phyloP scores from a whole-genome alignment of 2,797 vertebrate genomes.

The Catamblyrhynchus diadema region DNA sequence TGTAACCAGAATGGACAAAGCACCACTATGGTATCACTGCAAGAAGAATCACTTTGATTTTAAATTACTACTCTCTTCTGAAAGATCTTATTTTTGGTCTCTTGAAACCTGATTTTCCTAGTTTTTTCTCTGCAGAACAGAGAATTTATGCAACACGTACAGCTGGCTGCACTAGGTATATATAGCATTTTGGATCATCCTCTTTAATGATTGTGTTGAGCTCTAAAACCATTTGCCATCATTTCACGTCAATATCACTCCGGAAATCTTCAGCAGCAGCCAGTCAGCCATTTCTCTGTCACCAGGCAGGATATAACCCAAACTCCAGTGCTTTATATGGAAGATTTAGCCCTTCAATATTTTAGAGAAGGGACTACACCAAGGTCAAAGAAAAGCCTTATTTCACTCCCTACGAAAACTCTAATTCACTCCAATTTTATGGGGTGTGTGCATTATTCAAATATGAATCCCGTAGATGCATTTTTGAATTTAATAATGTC shows the following conservation, averaged over 20 bases:
- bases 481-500: neutral
- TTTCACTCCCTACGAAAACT: neutral
- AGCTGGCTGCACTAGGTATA: neutral
- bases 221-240: neutral
- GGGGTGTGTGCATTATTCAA: neutral
- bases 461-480: fast-evolving
- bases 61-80: neutral
- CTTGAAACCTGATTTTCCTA: neutral
- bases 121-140: neutral
- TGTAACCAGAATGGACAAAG: neutral
- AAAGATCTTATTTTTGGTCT: neutral
- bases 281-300: neutral
- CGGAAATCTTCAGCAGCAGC: neutral
- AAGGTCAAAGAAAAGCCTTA: neutral
- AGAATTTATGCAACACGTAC: neutral
- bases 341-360: neutral
- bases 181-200: neutral
- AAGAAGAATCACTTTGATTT: neutral
- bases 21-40: neutral
- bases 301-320: neutral
- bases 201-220: neutral
- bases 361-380: neutral
- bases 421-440: neutral
- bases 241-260: neutral
- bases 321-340: neutral